phyloP scores from a whole-genome alignment of 1,140 invertebrate genomes.

The Drosophila micromelanica region DNA sequence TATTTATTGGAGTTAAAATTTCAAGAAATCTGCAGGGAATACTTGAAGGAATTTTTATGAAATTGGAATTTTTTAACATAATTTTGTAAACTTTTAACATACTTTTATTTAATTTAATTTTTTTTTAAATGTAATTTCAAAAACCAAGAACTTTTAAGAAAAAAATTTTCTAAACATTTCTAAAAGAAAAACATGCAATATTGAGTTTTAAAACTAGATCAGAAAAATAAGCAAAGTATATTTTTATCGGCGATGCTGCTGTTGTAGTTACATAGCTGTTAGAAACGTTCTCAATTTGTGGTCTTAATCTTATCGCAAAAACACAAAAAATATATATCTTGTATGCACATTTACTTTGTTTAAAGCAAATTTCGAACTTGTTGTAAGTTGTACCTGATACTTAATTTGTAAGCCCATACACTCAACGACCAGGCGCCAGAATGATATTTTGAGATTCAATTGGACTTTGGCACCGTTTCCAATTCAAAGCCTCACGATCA shows the following conservation, averaged over 20 bases:
- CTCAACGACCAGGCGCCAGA: slow-evolving; percentile 7
- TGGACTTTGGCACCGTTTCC: neutral
- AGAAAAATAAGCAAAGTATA: too few species aligned
- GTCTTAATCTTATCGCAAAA: slow-evolving; percentile 48
- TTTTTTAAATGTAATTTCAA: too few species aligned
- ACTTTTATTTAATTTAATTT: too few species aligned
- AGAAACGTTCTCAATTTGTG: neutral
- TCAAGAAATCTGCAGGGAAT: too few species aligned
- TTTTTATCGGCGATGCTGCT: slow-evolving; percentile 20
- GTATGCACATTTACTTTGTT: neutral
- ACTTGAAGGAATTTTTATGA: too few species aligned
- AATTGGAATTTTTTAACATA: too few species aligned
- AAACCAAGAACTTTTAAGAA: too few species aligned
- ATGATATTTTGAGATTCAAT: neutral
- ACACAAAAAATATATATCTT: slow-evolving; percentile 1
- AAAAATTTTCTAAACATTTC: too few species aligned
- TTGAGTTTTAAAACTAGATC: too few species aligned
- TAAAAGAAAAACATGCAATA: too few species aligned
- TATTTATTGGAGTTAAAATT: too few species aligned
- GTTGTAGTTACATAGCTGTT: neutral
- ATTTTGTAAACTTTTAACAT: too few species aligned
- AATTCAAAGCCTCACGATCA: neutral
- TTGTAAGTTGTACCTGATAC: neutral
- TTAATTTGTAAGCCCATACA: neutral
- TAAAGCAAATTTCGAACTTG: slow-evolving; percentile 23